A percentile compares a stretch with the other conserved stretches of the same genome.
These are phyloP conservation scores for Rhagologus leucostigma DNA, from an alignment of 2,113 vertebrate genomes.

Conservation along the genomic window DNA sequence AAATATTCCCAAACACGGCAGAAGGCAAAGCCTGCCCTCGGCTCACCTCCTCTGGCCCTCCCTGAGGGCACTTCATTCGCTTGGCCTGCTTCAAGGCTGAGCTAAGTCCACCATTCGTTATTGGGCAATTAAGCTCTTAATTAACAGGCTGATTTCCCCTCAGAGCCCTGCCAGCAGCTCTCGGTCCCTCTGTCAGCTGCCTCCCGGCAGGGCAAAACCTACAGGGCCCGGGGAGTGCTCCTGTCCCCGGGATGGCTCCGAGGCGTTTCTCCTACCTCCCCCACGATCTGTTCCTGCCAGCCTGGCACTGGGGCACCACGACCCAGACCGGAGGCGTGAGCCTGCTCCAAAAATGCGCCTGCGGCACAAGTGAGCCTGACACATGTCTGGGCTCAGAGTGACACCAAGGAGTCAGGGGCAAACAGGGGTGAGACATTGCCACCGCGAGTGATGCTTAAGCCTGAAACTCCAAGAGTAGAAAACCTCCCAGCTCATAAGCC, in stretches of 20 bases:
- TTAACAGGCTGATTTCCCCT: not conserved
- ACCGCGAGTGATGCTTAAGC: not conserved
- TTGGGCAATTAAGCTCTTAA: constrained; percentile 45
- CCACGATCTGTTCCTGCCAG: not conserved
- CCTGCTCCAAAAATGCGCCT: not conserved
- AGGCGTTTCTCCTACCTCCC: not conserved
- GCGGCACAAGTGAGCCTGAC: not conserved
- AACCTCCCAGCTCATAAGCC: not conserved
- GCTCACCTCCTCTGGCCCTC: not conserved
- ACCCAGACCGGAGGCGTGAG: not conserved
- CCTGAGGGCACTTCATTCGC: not conserved
- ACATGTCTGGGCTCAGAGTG: not conserved
- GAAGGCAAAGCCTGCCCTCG: not conserved
- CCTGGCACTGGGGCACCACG: not conserved
- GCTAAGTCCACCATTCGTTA: not conserved
- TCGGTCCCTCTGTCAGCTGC: not conserved
- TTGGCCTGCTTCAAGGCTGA: constrained; percentile 31
- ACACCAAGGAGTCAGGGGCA: not conserved
- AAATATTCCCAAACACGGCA: not conserved
- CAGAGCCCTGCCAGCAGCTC: not conserved
- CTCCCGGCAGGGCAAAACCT: not conserved
- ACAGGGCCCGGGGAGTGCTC: not conserved
- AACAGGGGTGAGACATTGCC: not conserved
- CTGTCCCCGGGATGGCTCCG: not conserved
- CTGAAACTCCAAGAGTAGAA: not conserved